Conservation (phyloP, 2,888 invertebrate species). For the Eucera pruinosa region DNA sequence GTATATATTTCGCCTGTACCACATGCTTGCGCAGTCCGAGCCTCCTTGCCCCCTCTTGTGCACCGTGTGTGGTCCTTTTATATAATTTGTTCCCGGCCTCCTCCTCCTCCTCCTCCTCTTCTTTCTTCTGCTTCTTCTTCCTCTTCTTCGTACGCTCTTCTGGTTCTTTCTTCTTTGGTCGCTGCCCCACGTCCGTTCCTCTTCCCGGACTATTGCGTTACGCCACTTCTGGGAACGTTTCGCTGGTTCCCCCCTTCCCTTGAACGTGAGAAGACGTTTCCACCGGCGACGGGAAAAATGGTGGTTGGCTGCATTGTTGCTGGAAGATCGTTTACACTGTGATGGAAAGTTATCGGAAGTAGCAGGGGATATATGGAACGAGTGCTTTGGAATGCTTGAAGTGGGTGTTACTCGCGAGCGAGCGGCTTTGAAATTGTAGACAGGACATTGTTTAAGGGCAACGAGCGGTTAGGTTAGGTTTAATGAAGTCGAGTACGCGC, state of each 20-base stretch:
- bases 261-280: constrained; percentile 12
- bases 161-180: background rate
- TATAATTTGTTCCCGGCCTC: constrained; percentile 72
- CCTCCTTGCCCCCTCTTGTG: constrained; percentile 60
- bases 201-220: constrained; percentile 47
- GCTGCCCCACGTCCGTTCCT: background rate
- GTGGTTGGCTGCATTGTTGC: background rate
- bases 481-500: no score
- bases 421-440: no score
- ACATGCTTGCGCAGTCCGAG: constrained; percentile 63
- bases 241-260: constrained; percentile 5
- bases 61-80: constrained; percentile 78
- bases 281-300: background rate
- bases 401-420: no score
- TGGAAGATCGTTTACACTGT: background rate
- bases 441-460: no score
- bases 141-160: constrained; percentile 1
- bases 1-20: constrained; percentile 75
- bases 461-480: no score
- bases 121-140: constrained; percentile 12
- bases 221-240: constrained; percentile 31
- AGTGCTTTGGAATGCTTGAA: no score
- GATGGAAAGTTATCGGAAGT: background rate
- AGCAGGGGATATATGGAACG: background rate
- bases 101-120: constrained; percentile 14